Evolutionary conservation across 2,113 vertebrate genomes (phyloP).

Genomic region (Oophaga pumilio): DNA sequence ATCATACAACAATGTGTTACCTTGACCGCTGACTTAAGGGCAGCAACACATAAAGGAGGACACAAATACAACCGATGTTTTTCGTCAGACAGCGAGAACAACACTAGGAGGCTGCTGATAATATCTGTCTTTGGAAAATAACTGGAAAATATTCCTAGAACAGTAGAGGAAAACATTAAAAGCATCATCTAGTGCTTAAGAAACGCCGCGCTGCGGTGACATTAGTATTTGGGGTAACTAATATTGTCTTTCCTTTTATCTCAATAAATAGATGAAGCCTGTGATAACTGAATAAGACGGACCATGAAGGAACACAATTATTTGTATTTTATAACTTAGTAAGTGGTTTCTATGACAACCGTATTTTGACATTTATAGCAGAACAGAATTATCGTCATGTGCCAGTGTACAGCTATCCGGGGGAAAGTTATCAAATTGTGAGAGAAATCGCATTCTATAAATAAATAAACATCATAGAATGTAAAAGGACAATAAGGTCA

Average conservation of each 20-base stretch:
- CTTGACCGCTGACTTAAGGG: neutral
- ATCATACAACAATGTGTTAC: neutral
- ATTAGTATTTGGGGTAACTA: neutral
- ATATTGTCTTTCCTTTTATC: neutral
- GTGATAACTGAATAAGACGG: neutral
- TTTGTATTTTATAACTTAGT: conserved; percentile 29
- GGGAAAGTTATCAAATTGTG: neutral
- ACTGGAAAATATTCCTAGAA: neutral
- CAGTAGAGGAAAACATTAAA: neutral
- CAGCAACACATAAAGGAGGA: neutral
- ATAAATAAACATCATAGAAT: neutral
- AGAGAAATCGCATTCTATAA: neutral
- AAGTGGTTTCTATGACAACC: conserved; percentile 40
- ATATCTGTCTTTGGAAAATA: conserved; percentile 5
- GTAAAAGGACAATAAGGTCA: neutral
- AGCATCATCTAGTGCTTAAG: neutral
- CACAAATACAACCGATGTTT: neutral
- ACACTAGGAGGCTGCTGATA: neutral
- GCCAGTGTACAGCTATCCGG: conserved; percentile 9
- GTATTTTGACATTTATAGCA: conserved; percentile 33
- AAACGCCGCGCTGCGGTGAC: neutral
- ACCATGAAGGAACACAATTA: neutral
- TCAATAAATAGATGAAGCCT: neutral
- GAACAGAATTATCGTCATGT: neutral
- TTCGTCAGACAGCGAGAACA: conserved; percentile 1